Evolutionary conservation across 2,888 invertebrate species (phyloP).

Genomic region (Philereme transversata): DNA sequence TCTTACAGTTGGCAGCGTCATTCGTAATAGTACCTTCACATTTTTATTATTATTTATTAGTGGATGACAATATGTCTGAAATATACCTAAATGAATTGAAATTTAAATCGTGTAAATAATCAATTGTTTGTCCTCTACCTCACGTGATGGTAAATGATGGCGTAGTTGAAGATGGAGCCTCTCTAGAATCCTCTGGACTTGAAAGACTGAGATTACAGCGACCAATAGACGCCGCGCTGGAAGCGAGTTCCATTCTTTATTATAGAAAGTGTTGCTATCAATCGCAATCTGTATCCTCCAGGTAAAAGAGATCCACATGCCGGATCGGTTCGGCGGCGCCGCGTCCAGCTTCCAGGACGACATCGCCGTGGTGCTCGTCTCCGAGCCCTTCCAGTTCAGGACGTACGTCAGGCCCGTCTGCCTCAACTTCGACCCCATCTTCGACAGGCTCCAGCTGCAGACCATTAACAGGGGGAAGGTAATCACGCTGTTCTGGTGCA

Average conservation of each 20-base stretch:
- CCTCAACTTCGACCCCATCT: conserved; percentile 59
- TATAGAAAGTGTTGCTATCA: neutral
- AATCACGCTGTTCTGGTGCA: neutral
- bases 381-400: conserved; percentile 61
- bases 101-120: too few relatives aligned
- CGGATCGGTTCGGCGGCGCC: conserved; percentile 73
- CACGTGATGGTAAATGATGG: too few relatives aligned
- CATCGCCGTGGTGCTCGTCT: conserved; percentile 76
- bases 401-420: conserved; percentile 79
- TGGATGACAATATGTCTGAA: too few relatives aligned
- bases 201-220: neutral
- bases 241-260: neutral
- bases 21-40: too few relatives aligned
- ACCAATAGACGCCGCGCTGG: too few relatives aligned
- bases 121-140: too few relatives aligned
- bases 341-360: conserved; percentile 82
- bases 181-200: neutral
- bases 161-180: too few relatives aligned
- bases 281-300: conserved; percentile 34
- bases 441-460: conserved; percentile 51
- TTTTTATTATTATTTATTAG: too few relatives aligned
- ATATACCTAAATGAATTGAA: too few relatives aligned
- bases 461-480: conserved; percentile 48
- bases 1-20: too few relatives aligned
- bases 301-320: conserved; percentile 65